Conservation (phyloP, 37 sponge, comb jelly and placozoan genomes). For the Crambe crambe region DNA sequence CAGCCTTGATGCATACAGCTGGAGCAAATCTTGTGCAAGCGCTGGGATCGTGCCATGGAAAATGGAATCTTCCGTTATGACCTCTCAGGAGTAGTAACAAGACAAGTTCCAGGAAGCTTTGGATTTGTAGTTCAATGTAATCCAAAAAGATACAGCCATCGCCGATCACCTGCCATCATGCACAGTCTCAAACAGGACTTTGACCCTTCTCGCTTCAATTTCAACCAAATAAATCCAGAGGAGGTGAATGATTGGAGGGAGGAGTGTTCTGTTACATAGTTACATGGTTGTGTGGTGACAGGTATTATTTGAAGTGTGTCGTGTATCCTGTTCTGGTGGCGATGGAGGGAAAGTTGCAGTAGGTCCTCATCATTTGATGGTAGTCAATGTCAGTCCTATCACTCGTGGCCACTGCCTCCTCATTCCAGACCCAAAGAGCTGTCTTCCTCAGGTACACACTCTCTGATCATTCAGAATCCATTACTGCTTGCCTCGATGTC, state of each 20-base stretch:
- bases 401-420: conserved; percentile 66
- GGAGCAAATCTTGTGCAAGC: conserved; percentile 36
- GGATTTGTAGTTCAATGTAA: conserved; percentile 76
- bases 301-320: conserved; percentile 25
- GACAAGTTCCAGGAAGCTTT: conserved; percentile 41
- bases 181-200: conserved; percentile 63
- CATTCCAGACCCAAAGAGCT: conserved; percentile 51
- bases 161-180: conserved; percentile 61
- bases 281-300: background rate
- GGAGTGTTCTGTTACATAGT: background rate
- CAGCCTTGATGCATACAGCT: conserved; percentile 17
- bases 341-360: too few relatives aligned
- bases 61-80: conserved; percentile 67
- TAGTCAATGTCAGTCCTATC: conserved; percentile 87
- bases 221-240: conserved; percentile 48
- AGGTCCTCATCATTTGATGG: conserved; percentile 13
- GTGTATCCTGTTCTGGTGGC: too few relatives aligned
- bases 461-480: too few relatives aligned
- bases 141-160: conserved; percentile 72
- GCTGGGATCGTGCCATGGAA: conserved; percentile 60
- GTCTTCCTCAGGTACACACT: conserved; percentile 72
- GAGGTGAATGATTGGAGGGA: conserved; percentile 35
- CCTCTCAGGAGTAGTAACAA: conserved; percentile 43
- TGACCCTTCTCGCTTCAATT: conserved; percentile 65
- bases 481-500: too few relatives aligned